Evolutionary conservation across 2,113 vertebrate genomes (phyloP).

Genomic region (Pycnonotus jocosus): DNA sequence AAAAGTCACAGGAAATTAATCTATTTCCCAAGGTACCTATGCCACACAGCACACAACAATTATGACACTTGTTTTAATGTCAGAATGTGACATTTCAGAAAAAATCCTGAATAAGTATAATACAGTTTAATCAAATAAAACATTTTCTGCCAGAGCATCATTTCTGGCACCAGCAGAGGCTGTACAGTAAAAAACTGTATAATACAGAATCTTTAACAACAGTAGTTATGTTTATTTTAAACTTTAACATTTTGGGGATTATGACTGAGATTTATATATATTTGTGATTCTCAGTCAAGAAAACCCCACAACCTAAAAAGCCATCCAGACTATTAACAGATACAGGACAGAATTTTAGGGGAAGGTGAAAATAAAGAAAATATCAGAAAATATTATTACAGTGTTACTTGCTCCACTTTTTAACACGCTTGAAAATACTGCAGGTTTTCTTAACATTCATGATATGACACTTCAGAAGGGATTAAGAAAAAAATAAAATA

Average conservation of each 20-base stretch:
- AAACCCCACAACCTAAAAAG: not conserved
- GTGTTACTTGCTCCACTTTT: not conserved
- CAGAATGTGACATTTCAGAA: slow-evolving; percentile 17
- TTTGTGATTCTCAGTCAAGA: not conserved
- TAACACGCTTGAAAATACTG: not conserved
- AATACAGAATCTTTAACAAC: not conserved
- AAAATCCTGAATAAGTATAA: not conserved
- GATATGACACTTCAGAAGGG: not conserved
- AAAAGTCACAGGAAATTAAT: not conserved
- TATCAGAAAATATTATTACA: not conserved
- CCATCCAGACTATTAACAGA: not conserved
- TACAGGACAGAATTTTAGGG: not conserved
- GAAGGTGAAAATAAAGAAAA: not conserved
- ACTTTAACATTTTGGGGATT: not conserved
- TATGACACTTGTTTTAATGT: not conserved
- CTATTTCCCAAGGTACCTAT: not conserved
- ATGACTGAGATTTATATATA: not conserved
- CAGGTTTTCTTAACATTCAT: not conserved
- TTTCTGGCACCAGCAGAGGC: not conserved
- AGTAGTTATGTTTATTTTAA: not conserved
- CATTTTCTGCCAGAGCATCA: not conserved
- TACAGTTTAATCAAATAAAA: not conserved
- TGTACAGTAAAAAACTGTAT: not conserved
- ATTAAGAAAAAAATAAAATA: not conserved
- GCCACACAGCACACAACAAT: not conserved